Evolutionary conservation across 2,888 invertebrate species (phyloP).

Genomic region (Drosophila meridiana): DNA sequence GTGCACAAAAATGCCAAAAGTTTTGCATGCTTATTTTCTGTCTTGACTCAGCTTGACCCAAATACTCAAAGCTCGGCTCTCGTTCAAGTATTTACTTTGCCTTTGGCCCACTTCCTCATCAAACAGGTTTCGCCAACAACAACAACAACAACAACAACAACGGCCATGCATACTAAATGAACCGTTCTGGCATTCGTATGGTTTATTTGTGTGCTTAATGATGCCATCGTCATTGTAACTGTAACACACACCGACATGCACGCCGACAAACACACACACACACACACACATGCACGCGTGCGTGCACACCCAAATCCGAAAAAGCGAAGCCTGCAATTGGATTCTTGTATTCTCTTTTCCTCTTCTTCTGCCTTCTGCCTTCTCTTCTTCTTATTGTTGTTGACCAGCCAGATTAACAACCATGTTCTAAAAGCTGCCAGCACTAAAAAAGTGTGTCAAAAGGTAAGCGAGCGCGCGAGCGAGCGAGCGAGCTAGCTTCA

Average conservation of each 20-base stretch:
- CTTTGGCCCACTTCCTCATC: slow-evolving; percentile 58
- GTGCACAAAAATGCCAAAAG: slow-evolving; percentile 32
- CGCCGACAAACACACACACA: slow-evolving; percentile 4
- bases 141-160: slow-evolving; percentile 6
- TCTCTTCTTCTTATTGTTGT: slow-evolving; percentile 32
- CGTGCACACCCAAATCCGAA: slow-evolving; percentile 23
- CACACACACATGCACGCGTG: not conserved
- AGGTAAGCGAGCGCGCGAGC: slow-evolving; percentile 56
- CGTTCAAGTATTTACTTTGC: slow-evolving; percentile 57
- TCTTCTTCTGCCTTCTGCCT: not conserved
- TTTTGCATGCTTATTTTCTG: not conserved
- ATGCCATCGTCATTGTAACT: slow-evolving; percentile 66
- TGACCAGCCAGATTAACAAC: slow-evolving; percentile 72
- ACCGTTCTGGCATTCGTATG: slow-evolving; percentile 51
- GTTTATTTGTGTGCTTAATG: slow-evolving; percentile 55
- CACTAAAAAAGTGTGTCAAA: slow-evolving; percentile 73
- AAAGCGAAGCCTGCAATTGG: slow-evolving; percentile 39
- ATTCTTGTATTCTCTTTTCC: slow-evolving; percentile 29
- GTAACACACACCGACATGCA: slow-evolving; percentile 47
- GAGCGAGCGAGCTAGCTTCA: slow-evolving; percentile 38
- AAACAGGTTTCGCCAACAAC: slow-evolving; percentile 60
- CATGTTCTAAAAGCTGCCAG: slow-evolving; percentile 64
- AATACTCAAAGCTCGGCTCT: slow-evolving; percentile 22
- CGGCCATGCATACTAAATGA: slow-evolving; percentile 21
- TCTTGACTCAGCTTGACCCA: slow-evolving; percentile 38